Evolutionary conservation across 1,140 invertebrate species (phyloP), one percentile per base, ranked within the genome.

Genomic region (Argopecten irradians): DNA sequence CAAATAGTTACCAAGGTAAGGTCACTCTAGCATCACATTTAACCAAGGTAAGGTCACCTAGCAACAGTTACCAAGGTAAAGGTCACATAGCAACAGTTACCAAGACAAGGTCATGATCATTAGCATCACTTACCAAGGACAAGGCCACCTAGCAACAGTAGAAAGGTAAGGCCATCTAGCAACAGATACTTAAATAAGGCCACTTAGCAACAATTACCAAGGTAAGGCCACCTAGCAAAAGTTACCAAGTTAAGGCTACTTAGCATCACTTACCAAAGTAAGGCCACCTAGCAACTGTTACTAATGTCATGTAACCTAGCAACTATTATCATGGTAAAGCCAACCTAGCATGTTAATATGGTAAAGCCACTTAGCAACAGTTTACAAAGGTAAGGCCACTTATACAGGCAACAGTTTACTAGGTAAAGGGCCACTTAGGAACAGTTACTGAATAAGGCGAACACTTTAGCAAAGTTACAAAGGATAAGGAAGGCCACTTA

Each of bases 71-170:
- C n/a, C n/a, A n/a, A n/a, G n/a, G n/a, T n/a, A n/a, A n/a, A n/a
- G n/a, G n/a, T n/a, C n/a, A n/a, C n/a, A n/a, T n/a, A n/a, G n/a
- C 55, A 71, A 71, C 55, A 71, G 55, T 71, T 71, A 71, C 55
- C 55, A 71, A 28, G 55, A n/a, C 28, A 71, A 71, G 55, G n/a
- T n/a, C n/a, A n/a, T n/a, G n/a, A n/a, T n/a, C n/a, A n/a, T n/a
- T n/a, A n/a, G n/a, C 55, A 71, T 28, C 55, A 71, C 22, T 71
- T 71, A 71, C 55, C 55, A 71, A 28, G 55, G 55, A n/a, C 28
- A n/a, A 28, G 14, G 55, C 13, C 1, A 71, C 55, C 22, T 71
- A 71, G 55, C 55, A 71, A 71, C 55, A 71, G n/a, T 71, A 5
- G n/a, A n/a, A 28, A 28, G 28, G n/a, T 28, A 3, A 71, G 22